Evolutionary conservation across 2,113 vertebrate species (phyloP).

Genomic region (Microcebus murinus): DNA sequence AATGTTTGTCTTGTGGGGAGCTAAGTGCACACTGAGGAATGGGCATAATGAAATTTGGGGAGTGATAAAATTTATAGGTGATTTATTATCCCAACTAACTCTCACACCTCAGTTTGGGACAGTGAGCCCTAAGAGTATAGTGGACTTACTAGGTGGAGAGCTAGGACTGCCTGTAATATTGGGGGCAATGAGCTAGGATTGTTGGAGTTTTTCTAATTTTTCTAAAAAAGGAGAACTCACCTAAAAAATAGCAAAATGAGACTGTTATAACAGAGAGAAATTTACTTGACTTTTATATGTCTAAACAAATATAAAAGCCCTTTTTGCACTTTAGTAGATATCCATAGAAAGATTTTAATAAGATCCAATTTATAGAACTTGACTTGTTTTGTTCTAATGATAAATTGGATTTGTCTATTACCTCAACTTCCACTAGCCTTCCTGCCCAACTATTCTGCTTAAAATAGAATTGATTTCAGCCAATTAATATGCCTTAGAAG

Average conservation of each 20-base stretch:
- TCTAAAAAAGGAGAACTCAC: background rate
- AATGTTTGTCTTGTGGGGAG: background rate
- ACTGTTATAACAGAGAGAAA: background rate
- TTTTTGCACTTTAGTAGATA: background rate
- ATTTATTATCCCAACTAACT: background rate
- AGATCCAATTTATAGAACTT: background rate
- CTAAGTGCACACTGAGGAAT: background rate
- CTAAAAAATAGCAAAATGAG: background rate
- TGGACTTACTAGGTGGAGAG: background rate
- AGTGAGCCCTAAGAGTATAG: background rate
- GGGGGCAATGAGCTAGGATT: background rate
- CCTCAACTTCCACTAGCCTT: background rate
- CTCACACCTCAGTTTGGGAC: background rate
- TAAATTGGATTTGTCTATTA: background rate
- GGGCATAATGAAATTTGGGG: background rate
- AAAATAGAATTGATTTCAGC: background rate
- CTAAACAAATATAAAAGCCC: background rate
- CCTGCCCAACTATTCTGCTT: background rate
- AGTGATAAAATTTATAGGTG: background rate
- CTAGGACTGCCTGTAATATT: background rate
- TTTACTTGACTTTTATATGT: background rate
- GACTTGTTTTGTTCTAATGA: background rate
- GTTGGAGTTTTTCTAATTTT: background rate
- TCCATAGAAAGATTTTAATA: background rate
- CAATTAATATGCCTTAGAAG: background rate